phyloP scores from a whole-genome alignment of 2,797 vertebrate species.

The Choloepus didactylus region DNA sequence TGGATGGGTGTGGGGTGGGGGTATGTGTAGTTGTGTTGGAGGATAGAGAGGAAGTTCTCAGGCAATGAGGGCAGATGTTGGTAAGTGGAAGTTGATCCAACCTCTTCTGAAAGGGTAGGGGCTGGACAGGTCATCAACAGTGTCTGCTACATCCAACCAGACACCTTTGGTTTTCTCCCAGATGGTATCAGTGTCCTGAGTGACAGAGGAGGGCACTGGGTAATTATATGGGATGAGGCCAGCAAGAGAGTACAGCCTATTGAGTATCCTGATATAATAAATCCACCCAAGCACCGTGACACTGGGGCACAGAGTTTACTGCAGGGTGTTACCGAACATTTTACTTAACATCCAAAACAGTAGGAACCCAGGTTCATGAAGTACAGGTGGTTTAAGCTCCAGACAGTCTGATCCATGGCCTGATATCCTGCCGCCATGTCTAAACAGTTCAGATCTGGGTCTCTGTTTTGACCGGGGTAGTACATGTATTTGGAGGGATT shows the following conservation, averaged over 20 bases:
- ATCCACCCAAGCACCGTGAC: background rate
- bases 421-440: background rate
- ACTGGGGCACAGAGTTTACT: background rate
- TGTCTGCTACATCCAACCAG: background rate
- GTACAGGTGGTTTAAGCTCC: background rate
- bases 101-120: background rate
- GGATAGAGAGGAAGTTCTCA: background rate
- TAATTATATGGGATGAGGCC: background rate
- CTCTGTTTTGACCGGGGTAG: background rate
- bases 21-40: background rate
- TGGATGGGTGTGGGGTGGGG: no score
- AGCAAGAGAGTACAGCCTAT: background rate
- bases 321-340: background rate
- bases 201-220: background rate
- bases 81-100: no score
- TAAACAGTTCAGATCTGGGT: background rate
- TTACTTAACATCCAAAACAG: background rate
- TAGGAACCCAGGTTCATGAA: background rate
- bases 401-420: background rate
- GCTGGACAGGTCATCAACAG: background rate
- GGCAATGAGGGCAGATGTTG: background rate
- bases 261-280: background rate
- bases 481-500: background rate
- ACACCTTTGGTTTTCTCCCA: background rate
- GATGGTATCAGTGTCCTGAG: background rate